Evolutionary conservation across 1,140 invertebrate species (phyloP), one percentile per base, ranked within the genome.

Genomic region (Akabosia matsudoensis): DNA sequence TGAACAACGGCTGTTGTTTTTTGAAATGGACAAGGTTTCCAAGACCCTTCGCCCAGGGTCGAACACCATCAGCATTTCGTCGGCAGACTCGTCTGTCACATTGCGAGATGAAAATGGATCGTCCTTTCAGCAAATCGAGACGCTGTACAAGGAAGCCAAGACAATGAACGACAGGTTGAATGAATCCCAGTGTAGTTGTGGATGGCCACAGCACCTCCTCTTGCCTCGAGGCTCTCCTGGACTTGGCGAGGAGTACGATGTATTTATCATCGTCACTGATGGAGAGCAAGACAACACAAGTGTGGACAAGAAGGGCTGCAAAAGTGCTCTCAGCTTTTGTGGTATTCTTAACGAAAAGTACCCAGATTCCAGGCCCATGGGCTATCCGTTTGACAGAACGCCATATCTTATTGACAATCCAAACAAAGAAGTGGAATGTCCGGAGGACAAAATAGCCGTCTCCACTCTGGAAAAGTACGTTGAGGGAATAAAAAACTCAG

Each of bases 201-300:
- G 93, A 61, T 94, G 92, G 92, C 93, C 93, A 0, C 89, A 93
- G 64, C 92, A 95, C 83, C 90, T 95, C 90, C 86, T 95, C 0
- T 83, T 93, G 30, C 90, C 93, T 0, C 92, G 90, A 84, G 93
- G 93, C 30, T 89, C 84, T 1, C 83, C 86, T 1, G 87, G 88
- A 75, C n/a, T n/a, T 45, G 93, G 93, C 24, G 89, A 89, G 82
- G 84, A 85, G 0, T 90, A 90, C 82, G 88, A 92, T 73, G 83
- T 95, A 1, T 95, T 94, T 83, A 90, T 90, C 52, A 94, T 94
- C 92, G 86, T 94, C 18, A 91, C 92, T 31, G 89, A 94, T 84
- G 92, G 89, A 82, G 85, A 86, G 16, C 87, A 88, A 7, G 92
- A 94, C 81, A 87, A 85, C 83, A 84, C 83, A 56, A n/a, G 33